Evolutionary conservation across 2,113 vertebrate genomes (phyloP).

Genomic region (Heterotilapia buettikoferi): DNA sequence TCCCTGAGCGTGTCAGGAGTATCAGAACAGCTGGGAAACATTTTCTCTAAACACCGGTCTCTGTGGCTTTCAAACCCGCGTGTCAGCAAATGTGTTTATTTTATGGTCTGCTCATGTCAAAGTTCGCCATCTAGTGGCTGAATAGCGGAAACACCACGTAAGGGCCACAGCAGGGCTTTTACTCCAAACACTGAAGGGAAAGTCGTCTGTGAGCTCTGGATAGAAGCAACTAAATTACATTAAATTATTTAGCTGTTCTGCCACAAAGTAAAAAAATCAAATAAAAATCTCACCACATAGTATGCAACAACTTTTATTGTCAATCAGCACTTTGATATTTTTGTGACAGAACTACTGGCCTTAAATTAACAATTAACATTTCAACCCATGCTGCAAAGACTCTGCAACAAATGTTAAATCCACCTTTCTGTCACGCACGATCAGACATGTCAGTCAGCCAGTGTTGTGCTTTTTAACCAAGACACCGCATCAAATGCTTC

Average conservation of each 20-base stretch:
- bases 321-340: background rate
- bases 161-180: background rate
- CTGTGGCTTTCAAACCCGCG: accelerated
- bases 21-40: background rate
- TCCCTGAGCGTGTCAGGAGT: background rate
- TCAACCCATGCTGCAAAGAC: background rate
- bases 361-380: background rate
- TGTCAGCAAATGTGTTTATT: background rate
- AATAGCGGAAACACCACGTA: background rate
- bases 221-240: background rate
- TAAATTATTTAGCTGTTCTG: background rate
- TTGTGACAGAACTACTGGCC: background rate
- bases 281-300: background rate
- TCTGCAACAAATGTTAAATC: background rate
- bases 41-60: background rate
- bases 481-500: background rate
- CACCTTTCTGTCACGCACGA: background rate
- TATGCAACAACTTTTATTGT: background rate
- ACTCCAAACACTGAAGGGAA: background rate
- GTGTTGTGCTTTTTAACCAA: background rate
- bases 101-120: background rate
- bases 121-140: background rate
- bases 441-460: background rate
- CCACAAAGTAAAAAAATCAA: background rate
- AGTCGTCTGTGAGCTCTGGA: background rate